A percentile compares a stretch with the other conserved stretches of the same genome.
These are phyloP conservation scores for Lycodopsis pacificus DNA, from an alignment of 2,797 vertebrate genomes.

Conservation along the genomic window DNA sequence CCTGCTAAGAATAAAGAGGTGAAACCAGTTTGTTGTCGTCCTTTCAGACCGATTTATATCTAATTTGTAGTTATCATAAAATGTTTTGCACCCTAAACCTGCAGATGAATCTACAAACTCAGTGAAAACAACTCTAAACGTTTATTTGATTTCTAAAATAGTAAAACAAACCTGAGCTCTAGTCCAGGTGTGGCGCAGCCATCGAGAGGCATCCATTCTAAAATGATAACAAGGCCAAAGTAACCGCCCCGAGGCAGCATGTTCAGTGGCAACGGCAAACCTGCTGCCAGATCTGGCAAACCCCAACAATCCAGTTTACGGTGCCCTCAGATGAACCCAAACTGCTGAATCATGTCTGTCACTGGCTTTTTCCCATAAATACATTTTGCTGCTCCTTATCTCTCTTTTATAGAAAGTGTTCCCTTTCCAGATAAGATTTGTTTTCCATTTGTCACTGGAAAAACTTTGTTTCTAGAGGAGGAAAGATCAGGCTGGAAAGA, in stretches of 20 bases:
- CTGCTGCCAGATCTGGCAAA: constrained; percentile 36
- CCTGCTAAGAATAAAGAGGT: neutral
- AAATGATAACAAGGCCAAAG: constrained; percentile 36
- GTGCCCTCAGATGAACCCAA: constrained; percentile 41
- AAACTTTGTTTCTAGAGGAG: neutral
- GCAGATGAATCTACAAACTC: neutral
- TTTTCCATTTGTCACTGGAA: neutral
- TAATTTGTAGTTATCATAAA: neutral
- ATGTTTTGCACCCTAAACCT: neutral
- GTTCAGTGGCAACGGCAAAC: constrained; percentile 39
- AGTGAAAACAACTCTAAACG: neutral
- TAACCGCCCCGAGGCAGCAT: neutral
- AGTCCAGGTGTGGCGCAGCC: constrained; percentile 38
- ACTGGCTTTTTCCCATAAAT: neutral
- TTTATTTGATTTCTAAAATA: neutral
- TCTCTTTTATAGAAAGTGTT: neutral
- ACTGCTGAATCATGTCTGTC: neutral
- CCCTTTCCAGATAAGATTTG: neutral
- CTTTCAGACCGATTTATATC: neutral
- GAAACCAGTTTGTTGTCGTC: neutral
- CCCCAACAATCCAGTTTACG: neutral
- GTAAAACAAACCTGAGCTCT: constrained; percentile 30
- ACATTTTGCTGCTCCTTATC: neutral
- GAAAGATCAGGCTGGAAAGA: neutral
- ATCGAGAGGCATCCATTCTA: constrained; percentile 30